Evolutionary conservation across 2,888 invertebrate species (phyloP).

Genomic region (Nomada hirtipes): DNA sequence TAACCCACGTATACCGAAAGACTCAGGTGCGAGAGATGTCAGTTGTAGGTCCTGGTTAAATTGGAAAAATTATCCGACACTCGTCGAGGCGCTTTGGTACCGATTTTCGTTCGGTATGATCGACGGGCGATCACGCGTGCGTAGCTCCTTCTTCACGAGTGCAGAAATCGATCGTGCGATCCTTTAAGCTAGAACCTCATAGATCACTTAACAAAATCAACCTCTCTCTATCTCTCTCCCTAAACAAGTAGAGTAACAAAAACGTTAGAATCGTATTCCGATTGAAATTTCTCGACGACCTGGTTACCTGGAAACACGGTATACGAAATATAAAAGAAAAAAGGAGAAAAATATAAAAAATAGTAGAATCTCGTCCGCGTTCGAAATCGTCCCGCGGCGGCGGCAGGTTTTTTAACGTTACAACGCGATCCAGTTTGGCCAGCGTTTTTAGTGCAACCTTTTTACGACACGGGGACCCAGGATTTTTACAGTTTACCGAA

Average conservation of each 20-base stretch:
- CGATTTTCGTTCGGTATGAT: slow-evolving; percentile 35
- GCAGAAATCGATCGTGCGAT: slow-evolving; percentile 65
- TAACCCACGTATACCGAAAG: slow-evolving; percentile 83
- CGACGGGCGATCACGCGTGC: slow-evolving; percentile 42
- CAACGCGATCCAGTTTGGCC: slow-evolving; percentile 41
- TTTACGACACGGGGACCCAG: slow-evolving; percentile 42
- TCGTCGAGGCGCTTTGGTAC: slow-evolving; percentile 42
- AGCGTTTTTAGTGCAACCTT: slow-evolving; percentile 34
- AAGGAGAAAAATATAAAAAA: not conserved
- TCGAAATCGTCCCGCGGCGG: slow-evolving; percentile 32
- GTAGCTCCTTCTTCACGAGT: slow-evolving; percentile 50
- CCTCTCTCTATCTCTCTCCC: not conserved
- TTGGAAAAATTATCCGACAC: slow-evolving; percentile 70
- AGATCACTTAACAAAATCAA: not conserved
- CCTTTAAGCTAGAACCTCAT: slow-evolving; percentile 20
- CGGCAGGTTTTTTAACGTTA: slow-evolving; percentile 55
- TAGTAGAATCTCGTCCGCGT: slow-evolving; percentile 16
- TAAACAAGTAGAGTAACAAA: not conserved
- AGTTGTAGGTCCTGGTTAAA: slow-evolving; percentile 70
- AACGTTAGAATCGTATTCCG: not conserved
- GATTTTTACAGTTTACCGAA: slow-evolving; percentile 39
- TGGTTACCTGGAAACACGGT: slow-evolving; percentile 58
- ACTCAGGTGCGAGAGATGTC: slow-evolving; percentile 81
- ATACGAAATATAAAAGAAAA: slow-evolving; percentile 42
- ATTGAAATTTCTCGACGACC: slow-evolving; percentile 56